These are phyloP conservation scores for Tadarida brasiliensis DNA, from an alignment of 2,797 vertebrate genomes.

Conservation along the genomic window DNA sequence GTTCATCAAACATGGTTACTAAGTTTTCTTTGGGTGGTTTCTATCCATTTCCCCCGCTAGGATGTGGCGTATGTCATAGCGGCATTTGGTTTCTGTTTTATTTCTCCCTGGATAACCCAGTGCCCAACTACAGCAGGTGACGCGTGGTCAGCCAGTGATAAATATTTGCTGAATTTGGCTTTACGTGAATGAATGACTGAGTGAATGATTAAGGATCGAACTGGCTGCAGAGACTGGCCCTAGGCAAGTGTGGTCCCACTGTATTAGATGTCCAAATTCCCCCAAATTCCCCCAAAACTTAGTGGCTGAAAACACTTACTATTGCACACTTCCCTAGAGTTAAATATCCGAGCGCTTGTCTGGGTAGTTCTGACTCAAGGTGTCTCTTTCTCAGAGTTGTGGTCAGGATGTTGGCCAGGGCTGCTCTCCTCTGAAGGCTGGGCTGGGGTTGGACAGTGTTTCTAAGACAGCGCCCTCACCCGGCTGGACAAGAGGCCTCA, in stretches of 20 bases:
- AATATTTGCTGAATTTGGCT: background rate
- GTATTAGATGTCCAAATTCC: no score
- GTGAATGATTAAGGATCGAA: no score
- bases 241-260: background rate
- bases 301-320: background rate
- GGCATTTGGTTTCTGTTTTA: background rate
- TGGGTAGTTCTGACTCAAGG: background rate
- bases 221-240: background rate
- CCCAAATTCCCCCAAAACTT: background rate
- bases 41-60: background rate
- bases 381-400: background rate
- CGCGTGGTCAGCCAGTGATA: background rate
- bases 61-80: background rate
- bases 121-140: background rate
- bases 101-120: background rate
- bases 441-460: background rate
- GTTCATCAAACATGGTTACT: background rate
- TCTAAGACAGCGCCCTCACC: fast-evolving
- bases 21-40: background rate
- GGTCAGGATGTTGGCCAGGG: background rate
- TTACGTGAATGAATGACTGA: background rate
- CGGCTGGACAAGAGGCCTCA: background rate
- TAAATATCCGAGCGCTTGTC: background rate
- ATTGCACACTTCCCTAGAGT: background rate
- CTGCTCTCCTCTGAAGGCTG: background rate